phyloP scores from a whole-genome alignment of 2,888 invertebrate species.

The Microctonus aethiopoides region DNA sequence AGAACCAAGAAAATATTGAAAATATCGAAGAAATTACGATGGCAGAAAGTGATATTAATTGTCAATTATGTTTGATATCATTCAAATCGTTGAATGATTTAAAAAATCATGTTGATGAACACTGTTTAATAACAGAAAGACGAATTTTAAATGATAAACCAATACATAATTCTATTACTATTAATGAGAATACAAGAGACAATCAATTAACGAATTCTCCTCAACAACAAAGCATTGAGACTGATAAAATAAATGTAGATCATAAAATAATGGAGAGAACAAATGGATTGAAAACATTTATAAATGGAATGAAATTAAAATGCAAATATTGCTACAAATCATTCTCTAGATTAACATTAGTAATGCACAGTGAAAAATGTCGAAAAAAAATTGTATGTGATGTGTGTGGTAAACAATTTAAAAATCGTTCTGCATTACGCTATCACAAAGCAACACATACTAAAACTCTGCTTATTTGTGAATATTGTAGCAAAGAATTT shows the following conservation, averaged over 20 bases:
- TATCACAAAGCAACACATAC: slow-evolving; percentile 52
- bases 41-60: slow-evolving; percentile 43
- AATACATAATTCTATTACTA: neutral
- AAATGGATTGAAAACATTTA: slow-evolving; percentile 29
- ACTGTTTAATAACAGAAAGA: slow-evolving; percentile 43
- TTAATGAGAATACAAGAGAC: neutral
- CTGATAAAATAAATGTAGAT: neutral
- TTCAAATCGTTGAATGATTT: slow-evolving; percentile 48
- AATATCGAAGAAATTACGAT: slow-evolving; percentile 25
- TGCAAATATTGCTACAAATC: slow-evolving; percentile 43
- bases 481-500: slow-evolving; percentile 55
- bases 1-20: slow-evolving; percentile 6
- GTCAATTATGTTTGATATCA: slow-evolving; percentile 51
- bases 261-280: neutral
- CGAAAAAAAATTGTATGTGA: neutral
- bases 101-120: slow-evolving; percentile 51
- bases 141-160: neutral
- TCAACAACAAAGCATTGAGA: neutral
- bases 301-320: slow-evolving; percentile 40
- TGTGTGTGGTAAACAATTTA: slow-evolving; percentile 45
- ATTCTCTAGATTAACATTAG: slow-evolving; percentile 24
- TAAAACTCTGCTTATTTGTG: slow-evolving; percentile 46
- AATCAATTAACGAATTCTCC: neutral
- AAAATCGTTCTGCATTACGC: slow-evolving; percentile 45
- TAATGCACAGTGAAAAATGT: slow-evolving; percentile 27